Percentiles rank a stretch among this genome's conserved stretches.
phyloP scores from a whole-genome alignment of 2,888 invertebrate genomes.

The Catocala fraxini region DNA sequence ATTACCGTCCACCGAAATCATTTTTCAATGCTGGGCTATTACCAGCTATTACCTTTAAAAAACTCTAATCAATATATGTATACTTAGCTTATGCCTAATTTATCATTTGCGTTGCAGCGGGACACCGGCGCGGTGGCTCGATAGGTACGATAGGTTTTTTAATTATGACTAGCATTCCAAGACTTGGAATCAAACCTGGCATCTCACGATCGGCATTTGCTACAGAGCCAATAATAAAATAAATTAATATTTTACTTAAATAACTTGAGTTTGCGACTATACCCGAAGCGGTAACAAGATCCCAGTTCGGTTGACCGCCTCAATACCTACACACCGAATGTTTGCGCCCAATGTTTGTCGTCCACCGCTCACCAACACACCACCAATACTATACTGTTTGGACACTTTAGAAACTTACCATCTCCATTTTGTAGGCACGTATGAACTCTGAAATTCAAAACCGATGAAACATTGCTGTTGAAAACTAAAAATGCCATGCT shows the following conservation, averaged over 20 bases:
- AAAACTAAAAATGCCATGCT: not conserved
- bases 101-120: too few relatives aligned
- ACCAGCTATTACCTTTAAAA: too few relatives aligned
- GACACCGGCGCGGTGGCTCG: too few relatives aligned
- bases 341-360: conserved; percentile 56
- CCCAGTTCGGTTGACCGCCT: conserved; percentile 70
- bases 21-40: too few relatives aligned
- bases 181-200: too few relatives aligned
- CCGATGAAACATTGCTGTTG: conserved; percentile 15
- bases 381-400: conserved; percentile 66
- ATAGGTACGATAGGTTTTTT: too few relatives aligned
- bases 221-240: too few relatives aligned
- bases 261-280: conserved; percentile 39
- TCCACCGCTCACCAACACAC: conserved; percentile 52
- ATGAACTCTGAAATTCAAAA: conserved; percentile 46
- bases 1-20: too few relatives aligned
- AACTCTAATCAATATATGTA: too few relatives aligned
- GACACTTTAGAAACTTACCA: conserved; percentile 81
- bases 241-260: not conserved
- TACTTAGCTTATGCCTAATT: too few relatives aligned
- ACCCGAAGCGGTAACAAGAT: conserved; percentile 68
- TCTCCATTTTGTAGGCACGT: conserved; percentile 71
- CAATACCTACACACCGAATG: conserved; percentile 53
- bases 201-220: too few relatives aligned
- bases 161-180: too few relatives aligned